These are phyloP conservation scores for Alexandromys fortis DNA, from an alignment of 2,113 vertebrate species.

Conservation along the genomic window DNA sequence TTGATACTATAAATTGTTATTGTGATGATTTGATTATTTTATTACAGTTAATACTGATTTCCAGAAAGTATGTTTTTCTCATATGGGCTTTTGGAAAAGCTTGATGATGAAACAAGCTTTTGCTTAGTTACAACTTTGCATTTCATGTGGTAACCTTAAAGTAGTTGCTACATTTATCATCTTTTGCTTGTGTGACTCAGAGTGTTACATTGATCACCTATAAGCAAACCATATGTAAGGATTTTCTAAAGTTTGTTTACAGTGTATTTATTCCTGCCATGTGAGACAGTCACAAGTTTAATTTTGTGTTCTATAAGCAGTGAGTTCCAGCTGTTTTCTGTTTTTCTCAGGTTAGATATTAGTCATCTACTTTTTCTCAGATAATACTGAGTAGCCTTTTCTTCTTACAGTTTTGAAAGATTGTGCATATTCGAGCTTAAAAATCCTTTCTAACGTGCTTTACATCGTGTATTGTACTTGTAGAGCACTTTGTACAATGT, in stretches of 20 bases:
- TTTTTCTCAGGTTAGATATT: neutral
- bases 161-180: constrained; percentile 14
- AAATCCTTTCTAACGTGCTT: neutral
- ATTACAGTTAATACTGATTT: constrained; percentile 18
- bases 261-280: neutral
- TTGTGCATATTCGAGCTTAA: neutral
- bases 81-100: constrained; percentile 53
- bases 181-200: neutral
- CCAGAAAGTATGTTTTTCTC: constrained; percentile 17
- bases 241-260: constrained; percentile 33
- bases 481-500: neutral
- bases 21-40: constrained; percentile 30
- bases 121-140: constrained; percentile 33
- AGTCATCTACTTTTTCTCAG: neutral
- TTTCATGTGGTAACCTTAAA: constrained; percentile 25
- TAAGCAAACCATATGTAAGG: constrained; percentile 36
- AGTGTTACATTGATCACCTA: constrained; percentile 10
- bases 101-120: constrained; percentile 20
- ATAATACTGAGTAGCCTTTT: neutral
- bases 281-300: neutral
- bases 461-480: too few relatives aligned
- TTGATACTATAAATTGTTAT: constrained; percentile 44
- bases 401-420: neutral
- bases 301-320: neutral
- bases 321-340: neutral